Base-by-base conservation (phyloP, 2,888 invertebrate genomes). In the Harpalus rubripes region DNA sequence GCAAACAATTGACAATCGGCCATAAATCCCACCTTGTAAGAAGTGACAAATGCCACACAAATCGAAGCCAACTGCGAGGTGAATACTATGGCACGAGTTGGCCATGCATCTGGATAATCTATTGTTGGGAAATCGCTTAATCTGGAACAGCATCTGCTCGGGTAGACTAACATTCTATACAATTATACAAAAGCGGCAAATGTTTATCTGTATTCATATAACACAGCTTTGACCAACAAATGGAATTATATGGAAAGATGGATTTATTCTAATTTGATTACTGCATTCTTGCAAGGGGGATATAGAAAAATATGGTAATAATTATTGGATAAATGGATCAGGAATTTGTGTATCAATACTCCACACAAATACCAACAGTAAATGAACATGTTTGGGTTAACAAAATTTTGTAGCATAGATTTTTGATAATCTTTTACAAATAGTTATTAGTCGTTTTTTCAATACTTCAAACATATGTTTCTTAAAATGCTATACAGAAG, bases 21-120 rank as follows among this genome's bases (percentile, higher is more conserved):
- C 44, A 82, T 82, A 82, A 82, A 82, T 82, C 82, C 56, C 56
- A 65, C 65, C 82, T 82, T 68, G 82, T 82, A 82, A 82, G 82
- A 58, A 82, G 82, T 82, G 82, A 82, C 82, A 82, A 82, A 82
- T 82, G 72, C 61, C 68, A 68, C 58, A 74, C 68, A 52, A 52
- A 52, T 52, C 44, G 44, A 8, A 52, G 44, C 44, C 44, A 52
- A 52, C 44, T 52, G 44, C 44, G 12, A 52, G 32, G 32, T 5
- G 32, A 32, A 32, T 32, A 32, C 32, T 32, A 32, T 6, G 44
- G 44, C 44, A 52, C 44, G 44, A 52, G 32, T 32, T 32, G 32
- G 12, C 44, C 12, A 52, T 12, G 44, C 44, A 52, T 52, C 44
- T 52, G 44, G 44, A 32, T 32, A 32, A 32, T 52, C 44, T 52